These are phyloP conservation scores for Hipposideros armiger DNA, from an alignment of 2,113 vertebrate genomes.

Conservation along the genomic window DNA sequence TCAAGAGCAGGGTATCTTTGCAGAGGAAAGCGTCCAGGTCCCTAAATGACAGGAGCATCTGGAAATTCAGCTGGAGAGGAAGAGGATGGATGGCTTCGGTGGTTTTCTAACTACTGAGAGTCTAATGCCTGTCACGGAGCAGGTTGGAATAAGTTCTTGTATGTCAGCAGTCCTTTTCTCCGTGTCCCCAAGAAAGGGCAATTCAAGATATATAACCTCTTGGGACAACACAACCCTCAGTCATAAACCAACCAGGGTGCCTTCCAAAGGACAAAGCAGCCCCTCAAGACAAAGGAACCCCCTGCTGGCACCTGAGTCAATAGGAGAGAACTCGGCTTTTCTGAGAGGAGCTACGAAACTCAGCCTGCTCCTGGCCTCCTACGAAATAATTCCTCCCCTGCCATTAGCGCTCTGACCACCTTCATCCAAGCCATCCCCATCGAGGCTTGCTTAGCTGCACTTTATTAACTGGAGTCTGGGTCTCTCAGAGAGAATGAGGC, in stretches of 20 bases:
- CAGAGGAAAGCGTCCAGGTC: accelerated
- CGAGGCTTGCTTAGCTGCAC: background rate
- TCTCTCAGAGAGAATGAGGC: background rate
- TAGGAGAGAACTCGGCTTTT: background rate
- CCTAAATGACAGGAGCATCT: background rate
- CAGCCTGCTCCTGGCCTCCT: background rate
- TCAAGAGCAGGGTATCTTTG: background rate
- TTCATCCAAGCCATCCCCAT: background rate
- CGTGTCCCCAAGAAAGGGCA: background rate
- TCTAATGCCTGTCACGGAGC: background rate
- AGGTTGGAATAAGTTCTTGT: background rate
- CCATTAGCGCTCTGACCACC: background rate
- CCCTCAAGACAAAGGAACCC: background rate
- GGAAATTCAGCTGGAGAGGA: background rate
- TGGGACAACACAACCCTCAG: background rate
- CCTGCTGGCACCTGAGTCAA: background rate
- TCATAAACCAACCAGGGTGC: background rate
- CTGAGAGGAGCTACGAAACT: background rate
- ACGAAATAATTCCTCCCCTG: background rate
- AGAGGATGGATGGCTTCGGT: background rate
- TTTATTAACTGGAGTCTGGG: background rate
- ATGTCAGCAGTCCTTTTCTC: background rate
- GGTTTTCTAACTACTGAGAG: background rate
- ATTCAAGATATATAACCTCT: background rate
- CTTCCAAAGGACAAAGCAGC: background rate